A percentile compares a stretch with the other conserved stretches of the same genome.
Evolutionary conservation across 2,797 vertebrate genomes (phyloP).

Genomic region (Oreonectes daqikongensis): DNA sequence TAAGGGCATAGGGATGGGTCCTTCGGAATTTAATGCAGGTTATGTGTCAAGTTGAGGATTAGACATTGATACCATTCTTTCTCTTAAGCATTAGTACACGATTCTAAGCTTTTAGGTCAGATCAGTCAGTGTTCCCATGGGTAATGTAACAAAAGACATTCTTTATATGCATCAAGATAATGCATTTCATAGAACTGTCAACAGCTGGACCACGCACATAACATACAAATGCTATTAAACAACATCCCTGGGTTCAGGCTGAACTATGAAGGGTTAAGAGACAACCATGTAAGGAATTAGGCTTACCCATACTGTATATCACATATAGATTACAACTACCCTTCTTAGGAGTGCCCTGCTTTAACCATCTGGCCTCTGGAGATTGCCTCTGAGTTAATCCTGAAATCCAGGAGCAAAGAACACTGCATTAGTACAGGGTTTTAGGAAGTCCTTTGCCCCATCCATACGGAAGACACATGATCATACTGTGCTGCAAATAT

Average conservation of each 20-base stretch:
- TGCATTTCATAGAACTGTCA: no score
- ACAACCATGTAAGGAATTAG: conserved; percentile 17
- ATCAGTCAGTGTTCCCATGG: no score
- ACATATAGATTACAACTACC: conserved; percentile 38
- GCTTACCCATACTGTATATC: conserved; percentile 28
- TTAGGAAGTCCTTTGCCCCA: background rate
- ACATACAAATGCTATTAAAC: background rate
- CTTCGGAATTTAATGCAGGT: no score
- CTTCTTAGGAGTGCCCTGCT: conserved; percentile 32
- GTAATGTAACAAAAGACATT: no score
- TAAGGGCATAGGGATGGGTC: no score
- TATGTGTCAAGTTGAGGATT: no score
- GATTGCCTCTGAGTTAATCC: conserved; percentile 44
- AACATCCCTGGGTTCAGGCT: background rate
- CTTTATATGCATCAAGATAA: no score
- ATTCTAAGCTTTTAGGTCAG: no score
- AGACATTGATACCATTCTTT: no score
- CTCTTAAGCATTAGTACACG: no score
- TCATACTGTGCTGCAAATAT: no score
- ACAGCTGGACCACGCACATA: no score
- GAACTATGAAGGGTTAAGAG: background rate
- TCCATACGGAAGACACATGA: background rate
- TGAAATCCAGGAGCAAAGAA: conserved; percentile 10
- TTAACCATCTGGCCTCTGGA: conserved; percentile 45
- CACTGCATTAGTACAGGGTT: conserved; percentile 1